These are phyloP conservation scores for Poeciliopsis turneri DNA, from an alignment of 2,797 vertebrate genomes.

Conservation along the genomic window DNA sequence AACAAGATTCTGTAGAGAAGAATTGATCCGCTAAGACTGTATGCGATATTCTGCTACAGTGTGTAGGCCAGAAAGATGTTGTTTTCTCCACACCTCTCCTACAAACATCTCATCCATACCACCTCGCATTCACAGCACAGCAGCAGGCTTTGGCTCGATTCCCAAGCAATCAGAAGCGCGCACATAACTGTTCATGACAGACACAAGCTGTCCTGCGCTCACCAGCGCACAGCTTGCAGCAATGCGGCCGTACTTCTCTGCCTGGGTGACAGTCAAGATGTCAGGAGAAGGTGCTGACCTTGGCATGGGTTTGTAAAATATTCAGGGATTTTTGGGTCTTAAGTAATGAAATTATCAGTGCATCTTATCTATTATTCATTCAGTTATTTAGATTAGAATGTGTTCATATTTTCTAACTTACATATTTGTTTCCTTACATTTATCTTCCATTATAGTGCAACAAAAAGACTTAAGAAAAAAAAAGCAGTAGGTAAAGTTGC, in stretches of 20 bases:
- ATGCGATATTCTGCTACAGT: conserved; percentile 24
- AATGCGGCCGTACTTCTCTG: conserved; percentile 37
- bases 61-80: conserved; percentile 38
- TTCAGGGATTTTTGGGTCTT: conserved; percentile 26
- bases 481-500: no score
- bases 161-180: conserved; percentile 65
- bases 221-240: conserved; percentile 42
- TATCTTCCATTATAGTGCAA: neutral
- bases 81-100: conserved; percentile 44
- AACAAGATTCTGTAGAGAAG: conserved; percentile 23
- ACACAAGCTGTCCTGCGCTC: conserved; percentile 67
- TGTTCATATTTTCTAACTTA: neutral
- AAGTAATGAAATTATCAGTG: neutral
- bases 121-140: conserved; percentile 60
- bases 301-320: conserved; percentile 17
- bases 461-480: neutral
- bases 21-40: neutral
- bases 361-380: conserved; percentile 13
- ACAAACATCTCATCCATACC: conserved; percentile 54
- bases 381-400: neutral
- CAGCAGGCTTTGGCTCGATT: conserved; percentile 60
- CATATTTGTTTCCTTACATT: neutral
- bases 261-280: conserved; percentile 42
- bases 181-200: conserved; percentile 69
- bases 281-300: conserved; percentile 40